Evolutionary conservation across 2,888 invertebrate genomes (phyloP).

Genomic region (Tetranychus piercei): DNA sequence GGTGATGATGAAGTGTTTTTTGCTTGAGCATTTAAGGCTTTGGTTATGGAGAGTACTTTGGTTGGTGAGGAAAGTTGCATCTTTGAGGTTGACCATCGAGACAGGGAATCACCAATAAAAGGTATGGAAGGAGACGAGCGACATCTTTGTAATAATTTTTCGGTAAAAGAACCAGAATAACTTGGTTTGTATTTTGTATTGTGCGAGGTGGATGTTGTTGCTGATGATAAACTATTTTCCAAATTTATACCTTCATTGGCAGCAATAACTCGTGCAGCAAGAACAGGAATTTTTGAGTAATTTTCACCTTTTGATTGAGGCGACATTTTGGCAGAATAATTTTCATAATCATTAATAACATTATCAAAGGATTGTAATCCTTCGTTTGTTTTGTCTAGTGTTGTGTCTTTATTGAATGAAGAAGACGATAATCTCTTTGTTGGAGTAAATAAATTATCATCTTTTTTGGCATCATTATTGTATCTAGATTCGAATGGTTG

Average conservation of each 20-base stretch:
- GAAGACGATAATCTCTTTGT: not conserved
- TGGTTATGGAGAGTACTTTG: slow-evolving; percentile 2
- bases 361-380: not conserved
- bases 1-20: not conserved
- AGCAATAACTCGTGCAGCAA: slow-evolving; percentile 8
- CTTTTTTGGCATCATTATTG: not conserved
- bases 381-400: no score
- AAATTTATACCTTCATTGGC: not conserved
- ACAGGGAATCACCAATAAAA: not conserved
- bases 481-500: not conserved
- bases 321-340: not conserved
- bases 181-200: slow-evolving; percentile 1
- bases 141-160: slow-evolving; percentile 19
- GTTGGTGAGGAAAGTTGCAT: not conserved
- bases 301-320: not conserved
- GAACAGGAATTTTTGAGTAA: slow-evolving; percentile 13
- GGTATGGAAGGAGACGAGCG: slow-evolving; percentile 9
- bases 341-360: not conserved
- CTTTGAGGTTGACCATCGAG: slow-evolving; percentile 3
- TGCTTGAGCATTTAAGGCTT: not conserved
- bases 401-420: no score
- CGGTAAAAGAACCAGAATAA: slow-evolving; percentile 21
- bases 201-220: not conserved
- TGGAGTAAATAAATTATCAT: not conserved
- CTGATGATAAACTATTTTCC: not conserved